These are phyloP conservation scores for Naso thynnoides DNA, from an alignment of 2,797 vertebrate species.

Conservation along the genomic window DNA sequence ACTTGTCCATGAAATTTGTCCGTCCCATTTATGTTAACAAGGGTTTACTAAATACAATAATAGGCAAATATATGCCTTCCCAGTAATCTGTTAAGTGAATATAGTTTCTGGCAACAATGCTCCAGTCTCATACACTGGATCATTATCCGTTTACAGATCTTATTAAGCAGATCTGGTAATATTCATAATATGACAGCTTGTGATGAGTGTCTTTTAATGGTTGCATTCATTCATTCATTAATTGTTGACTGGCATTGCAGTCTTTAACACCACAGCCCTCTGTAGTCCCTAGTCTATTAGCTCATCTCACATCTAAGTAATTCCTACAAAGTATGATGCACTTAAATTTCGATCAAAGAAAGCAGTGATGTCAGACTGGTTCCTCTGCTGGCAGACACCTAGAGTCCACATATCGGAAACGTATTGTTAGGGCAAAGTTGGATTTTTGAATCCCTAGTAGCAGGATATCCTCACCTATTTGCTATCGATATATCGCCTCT, in stretches of 20 bases:
- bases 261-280: background rate
- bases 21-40: background rate
- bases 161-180: background rate
- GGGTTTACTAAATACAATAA: too few species aligned
- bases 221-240: background rate
- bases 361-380: too few species aligned
- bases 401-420: background rate
- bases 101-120: background rate
- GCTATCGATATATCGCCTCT: background rate
- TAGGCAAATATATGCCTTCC: background rate
- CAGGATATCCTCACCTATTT: background rate
- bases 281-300: background rate
- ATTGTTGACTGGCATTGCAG: background rate
- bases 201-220: background rate
- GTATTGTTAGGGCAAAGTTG: background rate
- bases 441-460: background rate
- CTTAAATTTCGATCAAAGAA: too few species aligned
- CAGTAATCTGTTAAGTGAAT: background rate
- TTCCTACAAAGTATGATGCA: too few species aligned
- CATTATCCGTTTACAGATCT: background rate
- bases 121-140: background rate
- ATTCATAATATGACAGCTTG: too few species aligned
- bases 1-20: too few species aligned
- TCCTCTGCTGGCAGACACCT: background rate
- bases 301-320: background rate